phyloP scores from a whole-genome alignment of 2,113 vertebrate genomes.

The Anas platyrhynchos region DNA sequence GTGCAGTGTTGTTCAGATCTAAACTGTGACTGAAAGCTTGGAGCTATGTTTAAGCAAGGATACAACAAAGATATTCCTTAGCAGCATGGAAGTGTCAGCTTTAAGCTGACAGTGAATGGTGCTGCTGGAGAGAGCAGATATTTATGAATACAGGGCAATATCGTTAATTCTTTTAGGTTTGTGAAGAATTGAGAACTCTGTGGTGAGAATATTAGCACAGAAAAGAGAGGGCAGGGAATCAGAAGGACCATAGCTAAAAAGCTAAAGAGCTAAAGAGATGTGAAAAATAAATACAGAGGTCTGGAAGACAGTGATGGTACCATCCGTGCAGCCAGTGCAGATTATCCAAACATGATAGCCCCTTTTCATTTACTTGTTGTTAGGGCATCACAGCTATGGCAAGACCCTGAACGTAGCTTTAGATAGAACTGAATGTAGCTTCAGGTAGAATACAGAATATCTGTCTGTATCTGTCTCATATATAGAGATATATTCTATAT shows the following conservation, averaged over 20 bases:
- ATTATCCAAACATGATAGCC: not conserved
- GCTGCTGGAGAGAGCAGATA: not conserved
- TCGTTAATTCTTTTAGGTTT: not conserved
- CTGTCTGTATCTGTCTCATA: too few species aligned
- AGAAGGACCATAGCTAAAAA: not conserved
- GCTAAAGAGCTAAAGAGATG: not conserved
- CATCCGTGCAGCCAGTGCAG: not conserved
- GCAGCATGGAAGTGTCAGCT: not conserved
- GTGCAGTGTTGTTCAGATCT: not conserved
- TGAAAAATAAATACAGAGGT: not conserved
- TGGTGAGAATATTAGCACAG: not conserved
- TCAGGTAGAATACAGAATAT: not conserved
- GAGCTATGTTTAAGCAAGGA: not conserved
- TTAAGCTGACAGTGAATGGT: not conserved
- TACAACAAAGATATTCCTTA: not conserved
- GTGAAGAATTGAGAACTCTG: not conserved
- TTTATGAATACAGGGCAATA: not conserved
- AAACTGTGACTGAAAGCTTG: not conserved
- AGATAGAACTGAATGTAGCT: not conserved
- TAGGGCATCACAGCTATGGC: not conserved
- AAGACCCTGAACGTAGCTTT: not conserved
- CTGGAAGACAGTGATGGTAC: not conserved
- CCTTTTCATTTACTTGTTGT: not conserved
- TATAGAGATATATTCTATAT: too few species aligned
- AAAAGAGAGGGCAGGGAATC: not conserved